Evolutionary conservation across 2,797 vertebrate species (phyloP).

Genomic region (Geotrypetes seraphini): DNA sequence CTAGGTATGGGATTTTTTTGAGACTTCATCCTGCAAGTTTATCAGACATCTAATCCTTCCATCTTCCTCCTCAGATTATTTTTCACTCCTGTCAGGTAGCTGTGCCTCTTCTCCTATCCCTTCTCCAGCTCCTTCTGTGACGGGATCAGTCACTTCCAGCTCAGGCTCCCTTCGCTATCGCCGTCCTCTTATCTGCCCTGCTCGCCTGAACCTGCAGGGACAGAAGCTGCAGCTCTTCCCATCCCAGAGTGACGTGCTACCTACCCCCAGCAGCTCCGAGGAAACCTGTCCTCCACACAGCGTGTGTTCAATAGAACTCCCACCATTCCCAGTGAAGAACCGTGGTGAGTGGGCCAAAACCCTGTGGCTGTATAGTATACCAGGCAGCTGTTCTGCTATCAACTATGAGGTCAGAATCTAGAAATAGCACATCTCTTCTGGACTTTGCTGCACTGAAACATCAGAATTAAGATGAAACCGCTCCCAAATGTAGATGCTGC

Average conservation of each 20-base stretch:
- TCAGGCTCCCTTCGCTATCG: slow-evolving; percentile 71
- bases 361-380: no score
- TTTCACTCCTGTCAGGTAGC: slow-evolving; percentile 70
- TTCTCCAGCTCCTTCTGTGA: slow-evolving; percentile 76
- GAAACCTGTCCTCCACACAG: slow-evolving; percentile 41
- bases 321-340: slow-evolving; percentile 40
- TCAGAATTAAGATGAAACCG: no score
- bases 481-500: no score
- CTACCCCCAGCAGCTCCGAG: slow-evolving; percentile 35
- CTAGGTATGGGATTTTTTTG: no score
- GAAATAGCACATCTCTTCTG: no score
- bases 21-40: no score
- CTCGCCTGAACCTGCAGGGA: slow-evolving; percentile 79
- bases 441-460: no score
- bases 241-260: slow-evolving; percentile 16
- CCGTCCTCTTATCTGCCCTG: slow-evolving; percentile 89
- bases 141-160: slow-evolving; percentile 78
- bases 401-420: no score
- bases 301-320: slow-evolving; percentile 34
- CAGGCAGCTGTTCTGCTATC: no score
- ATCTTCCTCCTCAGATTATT: slow-evolving; percentile 63
- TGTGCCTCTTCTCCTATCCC: slow-evolving; percentile 67
- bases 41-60: no score
- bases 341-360: no score
- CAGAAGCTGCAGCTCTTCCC: slow-evolving; percentile 76